A percentile compares a stretch with the other conserved stretches of the same genome.
Conservation (phyloP, 2,113 vertebrate species). For the Anolis carolinensis region DNA sequence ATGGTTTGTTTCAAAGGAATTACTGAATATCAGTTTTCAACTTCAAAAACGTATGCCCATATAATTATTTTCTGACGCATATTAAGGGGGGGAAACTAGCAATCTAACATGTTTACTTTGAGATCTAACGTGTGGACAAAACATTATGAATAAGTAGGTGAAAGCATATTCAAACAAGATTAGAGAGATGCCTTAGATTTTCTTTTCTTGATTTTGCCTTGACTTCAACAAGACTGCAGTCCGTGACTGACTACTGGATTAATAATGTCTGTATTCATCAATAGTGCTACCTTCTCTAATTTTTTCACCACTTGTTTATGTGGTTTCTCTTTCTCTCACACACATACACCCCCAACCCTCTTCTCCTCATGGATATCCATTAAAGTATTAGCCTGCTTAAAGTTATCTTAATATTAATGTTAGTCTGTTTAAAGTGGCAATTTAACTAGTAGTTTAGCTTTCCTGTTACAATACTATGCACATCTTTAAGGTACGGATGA, state of each 20-base stretch:
- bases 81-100: background rate
- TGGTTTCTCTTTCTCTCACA: background rate
- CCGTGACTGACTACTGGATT: slow-evolving; percentile 31
- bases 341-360: background rate
- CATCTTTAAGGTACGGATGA: background rate
- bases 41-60: background rate
- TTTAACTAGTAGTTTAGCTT: background rate
- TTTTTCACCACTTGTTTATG: background rate
- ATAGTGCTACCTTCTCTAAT: background rate
- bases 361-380: background rate
- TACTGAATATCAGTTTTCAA: background rate
- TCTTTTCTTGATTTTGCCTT: background rate
- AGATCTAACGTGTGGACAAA: background rate
- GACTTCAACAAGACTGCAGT: slow-evolving; percentile 42
- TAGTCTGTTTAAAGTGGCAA: background rate
- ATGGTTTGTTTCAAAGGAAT: background rate
- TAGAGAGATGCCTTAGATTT: background rate
- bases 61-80: background rate
- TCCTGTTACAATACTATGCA: background rate
- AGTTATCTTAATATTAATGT: background rate
- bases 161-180: background rate
- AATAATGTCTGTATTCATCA: background rate
- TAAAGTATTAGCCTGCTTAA: too few relatives aligned
- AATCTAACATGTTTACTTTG: background rate
- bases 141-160: background rate